Evolutionary conservation across 2,797 vertebrate species (phyloP).

Genomic region (Cirrhinus mrigala): DNA sequence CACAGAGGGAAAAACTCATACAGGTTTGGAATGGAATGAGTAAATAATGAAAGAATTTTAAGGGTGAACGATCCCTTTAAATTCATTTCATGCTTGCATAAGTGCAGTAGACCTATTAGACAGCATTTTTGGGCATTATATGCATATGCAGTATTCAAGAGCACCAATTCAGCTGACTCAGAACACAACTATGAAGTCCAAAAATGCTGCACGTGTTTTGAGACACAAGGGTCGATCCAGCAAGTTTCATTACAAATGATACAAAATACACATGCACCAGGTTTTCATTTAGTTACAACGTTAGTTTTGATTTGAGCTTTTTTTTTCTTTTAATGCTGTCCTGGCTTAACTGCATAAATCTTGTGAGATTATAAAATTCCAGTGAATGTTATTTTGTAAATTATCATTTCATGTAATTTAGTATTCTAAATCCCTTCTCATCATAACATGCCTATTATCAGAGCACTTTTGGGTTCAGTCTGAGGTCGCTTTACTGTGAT

Average conservation of each 20-base stretch:
- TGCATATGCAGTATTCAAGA: constrained; percentile 16
- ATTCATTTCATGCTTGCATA: background rate
- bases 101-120: background rate
- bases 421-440: background rate
- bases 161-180: constrained; percentile 10
- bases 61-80: background rate
- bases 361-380: background rate
- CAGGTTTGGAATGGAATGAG: background rate
- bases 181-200: constrained; percentile 6
- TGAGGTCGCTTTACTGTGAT: background rate
- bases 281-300: background rate
- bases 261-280: background rate
- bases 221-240: background rate
- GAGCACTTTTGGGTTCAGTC: constrained; percentile 11
- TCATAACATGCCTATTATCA: constrained; percentile 3
- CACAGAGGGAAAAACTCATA: background rate
- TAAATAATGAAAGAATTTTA: background rate
- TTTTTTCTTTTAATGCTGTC: background rate
- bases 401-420: background rate
- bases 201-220: background rate
- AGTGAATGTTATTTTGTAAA: constrained; percentile 19
- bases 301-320: background rate
- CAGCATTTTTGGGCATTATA: constrained; percentile 10
- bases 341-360: background rate
- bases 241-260: background rate